Evolutionary conservation across 2,888 invertebrate species (phyloP).

Genomic region (Parasteatoda lunata): DNA sequence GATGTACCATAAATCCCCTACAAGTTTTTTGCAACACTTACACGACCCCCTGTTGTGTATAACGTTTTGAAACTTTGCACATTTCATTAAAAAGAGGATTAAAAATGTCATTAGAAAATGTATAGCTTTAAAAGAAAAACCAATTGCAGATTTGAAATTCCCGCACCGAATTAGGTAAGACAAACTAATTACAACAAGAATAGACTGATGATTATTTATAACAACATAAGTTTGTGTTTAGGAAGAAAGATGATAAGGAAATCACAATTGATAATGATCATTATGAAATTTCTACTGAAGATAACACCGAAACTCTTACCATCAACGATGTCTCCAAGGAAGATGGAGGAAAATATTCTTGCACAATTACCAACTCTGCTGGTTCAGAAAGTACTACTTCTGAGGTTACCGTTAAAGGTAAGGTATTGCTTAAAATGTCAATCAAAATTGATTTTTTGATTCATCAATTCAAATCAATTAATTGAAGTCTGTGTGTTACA

Average conservation of each 20-base stretch:
- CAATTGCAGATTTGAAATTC: too few species aligned
- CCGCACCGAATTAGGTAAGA: too few species aligned
- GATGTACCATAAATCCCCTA: too few species aligned
- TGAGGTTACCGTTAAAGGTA: conserved; percentile 73
- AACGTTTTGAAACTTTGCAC: too few species aligned
- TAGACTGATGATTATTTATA: too few species aligned
- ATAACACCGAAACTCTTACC: conserved; percentile 76
- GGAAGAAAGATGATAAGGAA: conserved; percentile 82
- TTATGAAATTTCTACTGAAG: conserved; percentile 39
- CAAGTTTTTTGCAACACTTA: too few species aligned
- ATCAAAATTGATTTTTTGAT: not conserved
- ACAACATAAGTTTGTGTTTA: conserved; percentile 75
- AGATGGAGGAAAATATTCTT: conserved; percentile 88
- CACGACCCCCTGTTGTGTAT: too few species aligned
- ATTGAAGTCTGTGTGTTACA: conserved; percentile 75
- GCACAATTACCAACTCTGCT: conserved; percentile 77
- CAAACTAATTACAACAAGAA: too few species aligned
- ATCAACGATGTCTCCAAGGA: conserved; percentile 82
- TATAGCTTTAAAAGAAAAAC: too few species aligned
- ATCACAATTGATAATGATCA: conserved; percentile 73
- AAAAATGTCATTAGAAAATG: too few species aligned
- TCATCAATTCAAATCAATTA: not conserved
- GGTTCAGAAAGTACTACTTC: conserved; percentile 61
- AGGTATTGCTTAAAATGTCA: not conserved
- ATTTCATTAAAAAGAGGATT: too few species aligned